Base-by-base conservation (phyloP, 2,888 invertebrate species). In the Timandra comae region DNA sequence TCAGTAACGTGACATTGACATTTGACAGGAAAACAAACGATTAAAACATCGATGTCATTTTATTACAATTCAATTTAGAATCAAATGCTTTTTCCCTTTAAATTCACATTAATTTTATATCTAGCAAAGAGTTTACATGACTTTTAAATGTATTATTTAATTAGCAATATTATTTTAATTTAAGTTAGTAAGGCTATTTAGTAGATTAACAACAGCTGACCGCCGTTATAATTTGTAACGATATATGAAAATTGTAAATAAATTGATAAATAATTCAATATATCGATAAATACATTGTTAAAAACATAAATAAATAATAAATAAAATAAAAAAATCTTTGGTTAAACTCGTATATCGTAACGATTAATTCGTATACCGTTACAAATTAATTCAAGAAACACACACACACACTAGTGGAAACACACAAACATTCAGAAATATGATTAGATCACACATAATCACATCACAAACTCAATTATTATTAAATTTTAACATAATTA, bases 181-280 rank as follows among this genome's bases (percentile, higher is more conserved):
- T 73, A 78, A 68, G 72, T 82, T 85, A 85, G 73, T 85, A 84
- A 85, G 85, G 85, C 85, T 85, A 84, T 74, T 73, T 77, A 79
- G 70, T 76, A 75, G 63, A 74, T 66, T 62, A 65, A 51, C 55
- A 48, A 66, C 62, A 69, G 65, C 63, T 38, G 39, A 36, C 9
- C 36, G 63, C 65, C 59, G 65, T 53, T 34, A 22, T 45, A 46
- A 51, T 42, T 60, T 63, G 62, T 64, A 64, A 51, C 69, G 68
- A 63, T 62, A 65, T 65, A 59, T 63, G 55, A 64, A 35, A 22
- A 48, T n/a, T n/a, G n/a, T n/a, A 30, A 3, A 23, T 33, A 30
- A 31, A n/a, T n/a, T n/a, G n/a, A n/a, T n/a, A 2, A 2, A 12
- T 11, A 44, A 28, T 24, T 24, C 12, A 27, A 13, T 30, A 6